phyloP scores from a whole-genome alignment of 2,888 invertebrate genomes.

The Monoplex corrugatus region DNA sequence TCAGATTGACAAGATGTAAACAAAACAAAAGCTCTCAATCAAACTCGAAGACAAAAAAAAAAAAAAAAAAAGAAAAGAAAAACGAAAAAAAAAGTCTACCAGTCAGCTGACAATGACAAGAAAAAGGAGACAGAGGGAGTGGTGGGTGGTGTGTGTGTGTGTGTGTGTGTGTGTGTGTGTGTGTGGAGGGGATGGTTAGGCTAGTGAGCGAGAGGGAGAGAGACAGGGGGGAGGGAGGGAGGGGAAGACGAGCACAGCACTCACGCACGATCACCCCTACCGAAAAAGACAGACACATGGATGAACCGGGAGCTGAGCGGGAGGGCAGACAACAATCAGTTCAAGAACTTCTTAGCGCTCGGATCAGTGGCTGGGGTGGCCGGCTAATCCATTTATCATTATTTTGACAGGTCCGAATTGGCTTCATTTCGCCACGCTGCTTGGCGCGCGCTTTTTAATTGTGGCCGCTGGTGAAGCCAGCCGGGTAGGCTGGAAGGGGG shows the following conservation, averaged over 20 bases:
- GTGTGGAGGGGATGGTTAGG: not conserved
- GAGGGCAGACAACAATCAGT: conserved; percentile 33
- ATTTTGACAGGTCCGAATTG: conserved; percentile 52
- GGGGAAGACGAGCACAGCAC: not conserved
- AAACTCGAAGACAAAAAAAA: not conserved
- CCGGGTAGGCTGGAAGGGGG: not conserved
- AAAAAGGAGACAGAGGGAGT: not conserved
- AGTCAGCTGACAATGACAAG: not conserved
- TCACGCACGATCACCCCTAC: too few relatives aligned
- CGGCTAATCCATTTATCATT: conserved; percentile 53
- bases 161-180: too few relatives aligned
- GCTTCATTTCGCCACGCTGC: conserved; percentile 46
- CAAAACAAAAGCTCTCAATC: too few relatives aligned
- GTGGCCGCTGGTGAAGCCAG: conserved; percentile 41
- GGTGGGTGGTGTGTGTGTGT: too few relatives aligned
- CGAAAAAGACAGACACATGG: not conserved
- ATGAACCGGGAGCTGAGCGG: not conserved
- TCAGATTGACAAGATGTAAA: too few relatives aligned
- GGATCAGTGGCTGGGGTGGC: conserved; percentile 38
- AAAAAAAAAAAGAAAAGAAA: not conserved
- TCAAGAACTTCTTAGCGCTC: conserved; percentile 37
- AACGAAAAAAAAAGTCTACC: not conserved
- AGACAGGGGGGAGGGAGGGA: not conserved
- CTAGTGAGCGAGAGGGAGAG: not conserved
- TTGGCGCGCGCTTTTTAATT: conserved; percentile 45